Evolutionary conservation across 2,888 invertebrate genomes (phyloP).

Genomic region (Drosophila kanekoi): DNA sequence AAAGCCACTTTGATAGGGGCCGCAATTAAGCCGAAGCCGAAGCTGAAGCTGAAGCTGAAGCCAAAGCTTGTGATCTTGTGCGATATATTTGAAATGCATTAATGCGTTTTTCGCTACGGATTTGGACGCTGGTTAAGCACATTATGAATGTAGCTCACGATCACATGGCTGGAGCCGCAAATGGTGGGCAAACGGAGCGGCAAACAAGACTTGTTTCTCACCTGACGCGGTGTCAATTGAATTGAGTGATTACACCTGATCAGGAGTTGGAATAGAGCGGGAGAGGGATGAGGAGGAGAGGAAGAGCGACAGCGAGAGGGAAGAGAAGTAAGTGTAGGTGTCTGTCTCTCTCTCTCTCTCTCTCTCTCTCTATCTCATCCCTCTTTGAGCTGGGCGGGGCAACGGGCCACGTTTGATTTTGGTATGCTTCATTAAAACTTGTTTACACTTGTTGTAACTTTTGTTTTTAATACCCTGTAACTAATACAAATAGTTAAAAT

Average conservation of each 20-base stretch:
- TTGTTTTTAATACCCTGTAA: neutral
- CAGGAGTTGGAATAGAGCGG: neutral
- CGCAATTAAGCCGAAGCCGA: constrained; percentile 31
- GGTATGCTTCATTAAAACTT: neutral
- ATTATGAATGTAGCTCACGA: constrained; percentile 73
- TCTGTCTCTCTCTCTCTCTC: neutral
- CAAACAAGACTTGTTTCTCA: constrained; percentile 41
- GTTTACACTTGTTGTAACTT: neutral
- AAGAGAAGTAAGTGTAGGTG: neutral
- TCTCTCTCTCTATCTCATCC: neutral
- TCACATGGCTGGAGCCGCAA: constrained; percentile 50
- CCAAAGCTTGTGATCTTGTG: constrained; percentile 57
- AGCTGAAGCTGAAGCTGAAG: neutral
- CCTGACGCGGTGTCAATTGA: constrained; percentile 59
- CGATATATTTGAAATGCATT: constrained; percentile 61
- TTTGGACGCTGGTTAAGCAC: constrained; percentile 25
- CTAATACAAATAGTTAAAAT: no score
- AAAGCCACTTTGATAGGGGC: constrained; percentile 40
- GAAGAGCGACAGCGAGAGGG: no score
- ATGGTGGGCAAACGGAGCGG: constrained; percentile 32
- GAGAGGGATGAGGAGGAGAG: neutral
- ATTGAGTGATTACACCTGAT: constrained; percentile 71
- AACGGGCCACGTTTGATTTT: neutral
- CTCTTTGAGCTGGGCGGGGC: no score
- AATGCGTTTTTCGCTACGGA: constrained; percentile 42